phyloP scores from a whole-genome alignment of 1,140 invertebrate species.

The Melanaphis sacchari region DNA sequence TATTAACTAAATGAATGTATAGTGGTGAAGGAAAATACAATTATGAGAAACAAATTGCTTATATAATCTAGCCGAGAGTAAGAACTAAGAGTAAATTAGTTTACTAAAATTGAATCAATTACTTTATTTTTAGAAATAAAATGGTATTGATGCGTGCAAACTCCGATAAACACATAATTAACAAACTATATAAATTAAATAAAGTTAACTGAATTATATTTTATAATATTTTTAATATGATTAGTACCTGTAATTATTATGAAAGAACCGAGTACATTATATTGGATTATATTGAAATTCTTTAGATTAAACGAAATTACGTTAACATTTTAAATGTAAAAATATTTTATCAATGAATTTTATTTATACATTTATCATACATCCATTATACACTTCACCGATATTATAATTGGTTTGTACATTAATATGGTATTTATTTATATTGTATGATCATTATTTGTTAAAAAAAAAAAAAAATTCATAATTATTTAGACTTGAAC shows the following conservation, averaged over 20 bases:
- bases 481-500: not conserved
- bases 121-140: not conserved
- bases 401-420: not conserved
- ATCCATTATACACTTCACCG: not conserved
- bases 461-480: no score
- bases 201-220: not conserved
- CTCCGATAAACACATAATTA: not conserved
- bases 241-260: not conserved
- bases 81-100: not conserved
- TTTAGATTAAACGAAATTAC: not conserved
- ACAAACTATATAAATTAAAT: not conserved
- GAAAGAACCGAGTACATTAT: not conserved
- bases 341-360: not conserved
- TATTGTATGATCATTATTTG: not conserved
- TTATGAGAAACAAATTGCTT: not conserved
- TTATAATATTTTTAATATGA: not conserved
- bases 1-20: not conserved
- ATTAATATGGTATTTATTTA: not conserved
- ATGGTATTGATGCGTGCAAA: not conserved
- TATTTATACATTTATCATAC: not conserved
- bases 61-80: not conserved
- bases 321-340: not conserved
- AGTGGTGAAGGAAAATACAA: not conserved
- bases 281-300: not conserved
- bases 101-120: conserved; percentile 12